Evolutionary conservation across 2,113 vertebrate genomes (phyloP).

Genomic region (Chauna torquata): DNA sequence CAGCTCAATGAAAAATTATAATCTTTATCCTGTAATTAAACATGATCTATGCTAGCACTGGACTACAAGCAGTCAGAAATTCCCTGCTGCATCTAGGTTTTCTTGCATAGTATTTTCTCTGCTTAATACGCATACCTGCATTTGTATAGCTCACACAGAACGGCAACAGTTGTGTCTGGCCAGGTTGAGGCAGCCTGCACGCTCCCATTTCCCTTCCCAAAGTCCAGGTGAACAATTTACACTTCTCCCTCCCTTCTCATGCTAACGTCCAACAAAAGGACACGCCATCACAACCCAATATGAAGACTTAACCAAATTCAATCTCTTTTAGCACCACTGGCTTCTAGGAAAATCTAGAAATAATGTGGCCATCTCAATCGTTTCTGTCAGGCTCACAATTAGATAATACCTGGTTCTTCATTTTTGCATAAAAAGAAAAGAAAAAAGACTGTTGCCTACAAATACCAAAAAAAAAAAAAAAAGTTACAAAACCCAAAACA

Average conservation of each 20-base stretch:
- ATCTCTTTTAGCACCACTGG: background rate
- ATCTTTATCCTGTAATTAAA: background rate
- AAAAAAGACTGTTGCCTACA: background rate
- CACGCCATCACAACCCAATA: background rate
- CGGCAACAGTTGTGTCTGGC: background rate
- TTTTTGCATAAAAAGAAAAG: background rate
- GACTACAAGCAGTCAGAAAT: background rate
- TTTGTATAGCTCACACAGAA: background rate
- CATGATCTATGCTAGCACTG: background rate
- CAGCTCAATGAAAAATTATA: background rate
- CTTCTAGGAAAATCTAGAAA: background rate
- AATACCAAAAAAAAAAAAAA: background rate
- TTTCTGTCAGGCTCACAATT: background rate
- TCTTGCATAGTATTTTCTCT: background rate
- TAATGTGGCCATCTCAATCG: background rate
- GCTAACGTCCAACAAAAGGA: background rate
- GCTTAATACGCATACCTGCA: background rate
- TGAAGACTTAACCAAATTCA: background rate
- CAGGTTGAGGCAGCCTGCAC: background rate
- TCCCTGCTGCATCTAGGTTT: background rate
- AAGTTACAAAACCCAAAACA: background rate
- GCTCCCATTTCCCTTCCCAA: background rate
- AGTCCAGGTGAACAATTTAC: background rate
- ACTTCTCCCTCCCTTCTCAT: background rate
- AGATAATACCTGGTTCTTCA: background rate